Conservation (phyloP, 2,888 invertebrate species). For the Pteria penguin region DNA sequence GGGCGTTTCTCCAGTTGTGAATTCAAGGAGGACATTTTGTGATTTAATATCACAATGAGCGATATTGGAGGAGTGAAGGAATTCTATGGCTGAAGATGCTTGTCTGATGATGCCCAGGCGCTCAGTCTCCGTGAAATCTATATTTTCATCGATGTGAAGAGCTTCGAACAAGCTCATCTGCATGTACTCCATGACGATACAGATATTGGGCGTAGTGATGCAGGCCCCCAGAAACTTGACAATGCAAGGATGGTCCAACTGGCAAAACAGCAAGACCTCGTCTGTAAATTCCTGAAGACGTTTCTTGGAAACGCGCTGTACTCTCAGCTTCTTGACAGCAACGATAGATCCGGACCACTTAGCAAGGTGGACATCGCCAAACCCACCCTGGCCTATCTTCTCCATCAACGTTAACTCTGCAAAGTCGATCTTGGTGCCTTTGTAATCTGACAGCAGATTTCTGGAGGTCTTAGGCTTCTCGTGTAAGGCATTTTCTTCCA, state of each 20-base stretch:
- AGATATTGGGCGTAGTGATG: conserved; percentile 42
- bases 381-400: conserved; percentile 54
- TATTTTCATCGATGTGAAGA: conserved; percentile 31
- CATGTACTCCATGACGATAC: conserved; percentile 56
- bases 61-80: conserved; percentile 48
- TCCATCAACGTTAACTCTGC: conserved; percentile 39
- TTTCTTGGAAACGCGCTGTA: conserved; percentile 41
- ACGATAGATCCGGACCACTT: conserved; percentile 47
- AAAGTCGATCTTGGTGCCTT: conserved; percentile 39
- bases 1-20: conserved; percentile 17
- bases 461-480: conserved; percentile 32
- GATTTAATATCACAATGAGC: conserved; percentile 60
- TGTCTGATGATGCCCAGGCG: conserved; percentile 46
- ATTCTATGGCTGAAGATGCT: conserved; percentile 39
- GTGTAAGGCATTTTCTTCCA: neutral
- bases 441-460: conserved; percentile 26
- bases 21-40: conserved; percentile 52
- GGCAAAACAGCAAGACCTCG: conserved; percentile 42
- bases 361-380: conserved; percentile 51
- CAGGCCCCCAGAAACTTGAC: conserved; percentile 53
- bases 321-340: conserved; percentile 50
- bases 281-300: conserved; percentile 40
- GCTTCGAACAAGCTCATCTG: conserved; percentile 50
- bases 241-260: conserved; percentile 45
- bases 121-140: conserved; percentile 48